Conservation (phyloP, 2,888 invertebrate species). For the Meta bourneti region DNA sequence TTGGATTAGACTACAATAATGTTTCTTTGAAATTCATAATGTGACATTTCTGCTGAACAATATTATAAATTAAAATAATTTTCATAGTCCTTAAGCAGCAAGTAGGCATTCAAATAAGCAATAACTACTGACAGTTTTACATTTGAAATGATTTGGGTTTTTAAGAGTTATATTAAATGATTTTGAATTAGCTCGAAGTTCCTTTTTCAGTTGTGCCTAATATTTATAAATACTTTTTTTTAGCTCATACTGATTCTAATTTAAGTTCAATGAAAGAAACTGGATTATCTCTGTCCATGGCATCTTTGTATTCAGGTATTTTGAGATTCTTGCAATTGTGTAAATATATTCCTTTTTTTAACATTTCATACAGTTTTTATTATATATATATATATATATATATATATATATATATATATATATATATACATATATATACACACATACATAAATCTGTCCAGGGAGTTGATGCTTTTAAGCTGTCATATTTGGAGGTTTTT, state of each 20-base stretch:
- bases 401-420: neutral
- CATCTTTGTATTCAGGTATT: constrained; percentile 84
- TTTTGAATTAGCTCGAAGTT: neutral
- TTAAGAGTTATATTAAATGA: neutral
- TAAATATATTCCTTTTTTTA: neutral
- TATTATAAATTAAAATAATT: too few species aligned
- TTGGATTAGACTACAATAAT: too few species aligned
- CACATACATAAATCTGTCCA: too few species aligned
- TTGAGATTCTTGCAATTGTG: neutral
- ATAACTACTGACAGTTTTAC: too few species aligned
- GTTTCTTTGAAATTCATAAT: too few species aligned
- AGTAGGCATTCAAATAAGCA: too few species aligned
- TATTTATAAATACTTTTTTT: constrained; percentile 11
- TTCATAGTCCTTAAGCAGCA: too few species aligned
- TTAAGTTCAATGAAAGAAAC: constrained; percentile 74
- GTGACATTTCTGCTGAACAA: too few species aligned
- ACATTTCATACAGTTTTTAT: neutral
- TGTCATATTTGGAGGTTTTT: too few species aligned
- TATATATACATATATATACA: too few species aligned
- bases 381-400: neutral
- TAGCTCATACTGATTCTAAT: constrained; percentile 71
- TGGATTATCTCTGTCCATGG: constrained; percentile 85
- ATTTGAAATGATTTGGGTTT: neutral
- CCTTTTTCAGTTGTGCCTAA: neutral
- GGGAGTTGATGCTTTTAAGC: too few species aligned